Evolutionary conservation across 2,113 vertebrate genomes (phyloP).

Genomic region (Rhinoderma darwinii): DNA sequence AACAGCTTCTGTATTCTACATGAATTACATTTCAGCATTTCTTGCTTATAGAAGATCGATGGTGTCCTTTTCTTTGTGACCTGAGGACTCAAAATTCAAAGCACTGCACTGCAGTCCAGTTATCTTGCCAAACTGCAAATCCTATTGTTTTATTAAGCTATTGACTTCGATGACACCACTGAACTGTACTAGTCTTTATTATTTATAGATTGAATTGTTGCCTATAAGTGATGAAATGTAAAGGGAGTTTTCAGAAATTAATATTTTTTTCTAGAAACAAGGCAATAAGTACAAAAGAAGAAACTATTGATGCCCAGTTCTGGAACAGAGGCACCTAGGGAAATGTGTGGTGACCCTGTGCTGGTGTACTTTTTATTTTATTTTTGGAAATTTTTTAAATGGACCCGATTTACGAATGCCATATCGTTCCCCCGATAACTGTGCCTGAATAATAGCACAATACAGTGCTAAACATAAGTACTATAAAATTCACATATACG

Average conservation of each 20-base stretch:
- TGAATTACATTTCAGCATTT: constrained; percentile 21
- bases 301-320: neutral
- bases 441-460: too few relatives aligned
- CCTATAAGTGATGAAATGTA: neutral
- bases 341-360: too few relatives aligned
- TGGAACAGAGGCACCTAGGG: too few relatives aligned
- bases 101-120: neutral
- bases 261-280: too few relatives aligned
- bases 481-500: too few relatives aligned
- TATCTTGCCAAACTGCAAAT: constrained; percentile 6
- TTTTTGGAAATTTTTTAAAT: too few relatives aligned
- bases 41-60: neutral
- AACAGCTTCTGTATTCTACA: constrained; percentile 27
- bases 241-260: neutral
- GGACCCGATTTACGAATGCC: too few relatives aligned
- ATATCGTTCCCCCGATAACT: too few relatives aligned
- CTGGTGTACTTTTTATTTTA: too few relatives aligned
- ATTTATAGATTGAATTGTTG: too few relatives aligned
- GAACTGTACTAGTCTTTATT: neutral
- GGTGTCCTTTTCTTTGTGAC: neutral
- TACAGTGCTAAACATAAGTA: too few relatives aligned
- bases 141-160: neutral
- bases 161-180: neutral
- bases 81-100: neutral
- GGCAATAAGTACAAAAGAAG: neutral